Conservation (phyloP, 2,113 vertebrate genomes). For the Zingel zingel region DNA sequence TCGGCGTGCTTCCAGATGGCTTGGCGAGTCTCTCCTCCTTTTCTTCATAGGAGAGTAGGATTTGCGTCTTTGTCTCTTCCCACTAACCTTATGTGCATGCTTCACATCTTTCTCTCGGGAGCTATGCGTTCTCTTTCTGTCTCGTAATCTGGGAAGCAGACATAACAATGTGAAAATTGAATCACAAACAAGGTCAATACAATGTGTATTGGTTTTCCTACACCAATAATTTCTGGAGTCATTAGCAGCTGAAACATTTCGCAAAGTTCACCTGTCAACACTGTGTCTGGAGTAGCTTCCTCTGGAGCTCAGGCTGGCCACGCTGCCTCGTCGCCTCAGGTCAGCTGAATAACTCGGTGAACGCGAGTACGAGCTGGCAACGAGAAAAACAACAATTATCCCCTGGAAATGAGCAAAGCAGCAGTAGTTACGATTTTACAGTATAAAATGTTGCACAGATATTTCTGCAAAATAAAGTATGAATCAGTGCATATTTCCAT, state of each 20-base stretch:
- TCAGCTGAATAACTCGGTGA: conserved; percentile 89
- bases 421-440: not conserved
- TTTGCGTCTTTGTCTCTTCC: conserved; percentile 82
- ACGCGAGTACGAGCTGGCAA: conserved; percentile 89
- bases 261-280: conserved; percentile 85
- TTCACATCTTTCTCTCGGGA: conserved; percentile 83
- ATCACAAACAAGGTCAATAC: not conserved
- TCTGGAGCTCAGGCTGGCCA: conserved; percentile 87
- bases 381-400: not conserved
- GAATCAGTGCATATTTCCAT: not conserved
- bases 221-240: not conserved
- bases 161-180: not conserved
- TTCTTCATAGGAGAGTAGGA: conserved; percentile 95
- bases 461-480: not conserved
- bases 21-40: conserved; percentile 95
- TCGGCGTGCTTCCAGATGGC: conserved; percentile 95
- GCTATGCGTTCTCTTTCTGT: conserved; percentile 80
- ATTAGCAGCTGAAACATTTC: not conserved
- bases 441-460: no score
- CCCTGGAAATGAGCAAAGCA: not conserved
- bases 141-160: conserved; percentile 77
- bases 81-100: conserved; percentile 78
- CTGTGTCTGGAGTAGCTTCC: conserved; percentile 91
- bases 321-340: conserved; percentile 86
- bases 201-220: not conserved